Conservation (phyloP, 2,888 invertebrate genomes). For the Craniophora ligustri region DNA sequence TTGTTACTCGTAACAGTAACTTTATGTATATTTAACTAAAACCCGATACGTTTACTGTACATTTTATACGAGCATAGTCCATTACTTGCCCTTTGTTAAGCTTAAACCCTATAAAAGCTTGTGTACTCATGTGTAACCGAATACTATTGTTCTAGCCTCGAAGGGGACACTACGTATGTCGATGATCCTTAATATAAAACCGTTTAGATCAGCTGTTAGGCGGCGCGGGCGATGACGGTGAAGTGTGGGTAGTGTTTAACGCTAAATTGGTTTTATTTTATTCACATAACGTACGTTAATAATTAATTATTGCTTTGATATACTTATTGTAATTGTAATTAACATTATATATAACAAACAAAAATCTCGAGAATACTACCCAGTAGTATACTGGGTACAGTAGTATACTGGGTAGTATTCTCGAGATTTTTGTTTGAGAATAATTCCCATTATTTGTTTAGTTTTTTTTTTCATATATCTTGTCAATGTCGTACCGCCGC, state of each 20-base stretch:
- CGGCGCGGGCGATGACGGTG: conserved; percentile 44
- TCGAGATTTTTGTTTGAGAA: neutral
- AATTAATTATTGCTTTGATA: too few species aligned
- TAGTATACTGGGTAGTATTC: neutral
- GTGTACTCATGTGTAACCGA: conserved; percentile 55
- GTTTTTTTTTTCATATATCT: neutral
- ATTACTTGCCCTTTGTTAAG: conserved; percentile 20
- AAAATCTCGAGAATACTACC: too few species aligned
- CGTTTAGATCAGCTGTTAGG: conserved; percentile 64
- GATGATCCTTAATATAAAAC: conserved; percentile 86
- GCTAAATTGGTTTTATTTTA: too few species aligned
- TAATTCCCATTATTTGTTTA: neutral
- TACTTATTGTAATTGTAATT: too few species aligned
- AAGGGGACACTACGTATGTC: conserved; percentile 62
- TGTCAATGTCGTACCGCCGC: conserved; percentile 11
- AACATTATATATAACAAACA: neutral
- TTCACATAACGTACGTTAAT: too few species aligned
- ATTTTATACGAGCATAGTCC: conserved; percentile 30
- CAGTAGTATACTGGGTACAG: too few species aligned
- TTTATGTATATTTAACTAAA: neutral
- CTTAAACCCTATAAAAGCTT: conserved; percentile 50
- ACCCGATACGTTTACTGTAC: neutral
- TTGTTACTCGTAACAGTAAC: too few species aligned
- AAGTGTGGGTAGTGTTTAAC: neutral
- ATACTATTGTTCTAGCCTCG: conserved; percentile 74